Evolutionary conservation across 2,113 vertebrate species (phyloP).

Genomic region (Nesoenas mayeri): DNA sequence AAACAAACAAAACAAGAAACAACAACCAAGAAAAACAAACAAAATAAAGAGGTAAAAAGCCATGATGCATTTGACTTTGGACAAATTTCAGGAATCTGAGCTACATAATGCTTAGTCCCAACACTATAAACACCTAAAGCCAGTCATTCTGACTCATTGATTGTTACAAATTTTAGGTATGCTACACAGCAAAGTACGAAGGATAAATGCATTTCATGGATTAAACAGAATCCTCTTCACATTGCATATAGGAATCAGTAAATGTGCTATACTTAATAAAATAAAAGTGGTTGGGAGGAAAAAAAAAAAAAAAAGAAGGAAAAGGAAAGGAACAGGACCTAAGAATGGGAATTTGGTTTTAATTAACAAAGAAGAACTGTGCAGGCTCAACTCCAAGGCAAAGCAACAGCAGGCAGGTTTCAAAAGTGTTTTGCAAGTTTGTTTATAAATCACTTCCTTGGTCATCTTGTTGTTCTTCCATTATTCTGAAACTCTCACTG

Average conservation of each 20-base stretch:
- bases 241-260: background rate
- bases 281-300: background rate
- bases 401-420: background rate
- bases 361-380: background rate
- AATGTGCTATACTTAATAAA: background rate
- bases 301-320: background rate
- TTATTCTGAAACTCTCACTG: background rate
- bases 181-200: background rate
- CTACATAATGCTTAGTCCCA: background rate
- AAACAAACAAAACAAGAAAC: too few species aligned
- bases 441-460: background rate
- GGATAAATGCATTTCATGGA: background rate
- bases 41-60: background rate
- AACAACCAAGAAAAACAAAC: too few species aligned
- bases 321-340: background rate
- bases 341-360: background rate
- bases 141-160: background rate
- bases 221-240: background rate
- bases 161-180: background rate
- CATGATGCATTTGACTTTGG: background rate
- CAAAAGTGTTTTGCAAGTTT: slow-evolving; percentile 9
- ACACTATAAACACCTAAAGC: background rate
- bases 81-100: background rate
- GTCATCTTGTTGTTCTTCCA: background rate
- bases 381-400: background rate